A percentile compares a stretch with the other conserved stretches of the same genome.
These are phyloP conservation scores for Camelus dromedarius DNA, from an alignment of 2,113 vertebrate genomes.

Conservation along the genomic window DNA sequence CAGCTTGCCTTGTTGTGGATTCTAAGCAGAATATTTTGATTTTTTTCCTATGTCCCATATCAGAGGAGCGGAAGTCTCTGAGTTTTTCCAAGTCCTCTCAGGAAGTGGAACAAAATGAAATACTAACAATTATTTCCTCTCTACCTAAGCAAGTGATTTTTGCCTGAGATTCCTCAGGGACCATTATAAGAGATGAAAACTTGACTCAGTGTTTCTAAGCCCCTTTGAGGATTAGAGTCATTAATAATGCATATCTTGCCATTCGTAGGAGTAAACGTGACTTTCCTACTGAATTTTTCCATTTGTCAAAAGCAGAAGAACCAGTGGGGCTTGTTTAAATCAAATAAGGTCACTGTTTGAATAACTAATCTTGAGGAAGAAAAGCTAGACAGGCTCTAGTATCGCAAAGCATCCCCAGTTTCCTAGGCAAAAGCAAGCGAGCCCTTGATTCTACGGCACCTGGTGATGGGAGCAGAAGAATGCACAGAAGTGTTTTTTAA, in stretches of 20 bases:
- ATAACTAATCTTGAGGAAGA: constrained; percentile 76
- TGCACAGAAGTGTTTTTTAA: constrained; percentile 65
- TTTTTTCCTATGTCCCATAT: background rate
- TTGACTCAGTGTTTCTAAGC: background rate
- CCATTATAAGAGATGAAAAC: background rate
- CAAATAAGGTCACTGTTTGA: constrained; percentile 64
- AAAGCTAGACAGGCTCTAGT: constrained; percentile 65
- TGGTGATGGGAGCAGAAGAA: constrained; percentile 47
- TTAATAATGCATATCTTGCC: constrained; percentile 57
- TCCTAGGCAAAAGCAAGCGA: constrained; percentile 51
- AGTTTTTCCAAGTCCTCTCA: constrained; percentile 46
- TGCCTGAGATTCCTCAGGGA: background rate
- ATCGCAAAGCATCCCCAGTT: constrained; percentile 67
- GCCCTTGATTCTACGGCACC: constrained; percentile 62
- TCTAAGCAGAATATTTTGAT: constrained; percentile 44
- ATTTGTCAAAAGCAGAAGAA: constrained; percentile 70
- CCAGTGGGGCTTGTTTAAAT: constrained; percentile 79
- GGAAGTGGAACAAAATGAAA: constrained; percentile 57
- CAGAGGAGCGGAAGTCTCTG: background rate
- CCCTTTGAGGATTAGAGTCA: background rate
- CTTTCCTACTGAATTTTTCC: constrained; percentile 58
- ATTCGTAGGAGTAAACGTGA: constrained; percentile 64
- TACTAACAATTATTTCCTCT: constrained; percentile 45
- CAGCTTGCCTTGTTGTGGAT: background rate
- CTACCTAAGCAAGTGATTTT: background rate